A percentile compares a stretch with the other conserved stretches of the same genome.
Conservation (phyloP, 1,140 invertebrate genomes). For the Ceratitis capitata region DNA sequence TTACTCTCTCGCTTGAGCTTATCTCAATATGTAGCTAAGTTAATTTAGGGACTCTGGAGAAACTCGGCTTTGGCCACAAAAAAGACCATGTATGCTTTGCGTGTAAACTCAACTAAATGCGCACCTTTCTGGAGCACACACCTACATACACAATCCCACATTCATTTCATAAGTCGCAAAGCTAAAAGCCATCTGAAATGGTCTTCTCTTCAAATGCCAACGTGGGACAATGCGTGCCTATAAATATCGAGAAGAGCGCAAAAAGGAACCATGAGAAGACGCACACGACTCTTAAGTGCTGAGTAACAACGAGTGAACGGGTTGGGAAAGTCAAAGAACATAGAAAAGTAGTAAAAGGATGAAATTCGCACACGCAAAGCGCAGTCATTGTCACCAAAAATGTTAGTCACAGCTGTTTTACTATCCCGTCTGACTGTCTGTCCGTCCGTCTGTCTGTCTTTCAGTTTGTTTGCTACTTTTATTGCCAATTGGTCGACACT, state of each 20-base stretch:
- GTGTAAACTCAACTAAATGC: no score
- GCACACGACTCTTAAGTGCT: neutral
- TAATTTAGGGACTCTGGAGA: no score
- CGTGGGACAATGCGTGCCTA: neutral
- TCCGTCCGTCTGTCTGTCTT: neutral
- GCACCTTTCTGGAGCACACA: no score
- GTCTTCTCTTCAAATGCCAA: neutral
- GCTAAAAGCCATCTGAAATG: neutral
- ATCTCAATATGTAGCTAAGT: no score
- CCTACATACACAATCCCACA: no score
- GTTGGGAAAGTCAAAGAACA: neutral
- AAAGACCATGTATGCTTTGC: no score
- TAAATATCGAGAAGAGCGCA: neutral
- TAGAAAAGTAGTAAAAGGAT: neutral
- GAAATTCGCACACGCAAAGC: neutral
- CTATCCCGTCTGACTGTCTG: neutral
- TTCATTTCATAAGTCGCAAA: neutral
- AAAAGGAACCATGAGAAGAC: neutral
- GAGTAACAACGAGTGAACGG: neutral
- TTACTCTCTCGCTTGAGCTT: no score
- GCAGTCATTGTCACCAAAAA: neutral
- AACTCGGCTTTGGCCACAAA: no score
- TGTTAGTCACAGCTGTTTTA: neutral
- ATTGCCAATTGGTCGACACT: neutral
- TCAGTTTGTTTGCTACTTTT: neutral